phyloP scores from a whole-genome alignment of 1,140 invertebrate genomes.

The Euura lappo region DNA sequence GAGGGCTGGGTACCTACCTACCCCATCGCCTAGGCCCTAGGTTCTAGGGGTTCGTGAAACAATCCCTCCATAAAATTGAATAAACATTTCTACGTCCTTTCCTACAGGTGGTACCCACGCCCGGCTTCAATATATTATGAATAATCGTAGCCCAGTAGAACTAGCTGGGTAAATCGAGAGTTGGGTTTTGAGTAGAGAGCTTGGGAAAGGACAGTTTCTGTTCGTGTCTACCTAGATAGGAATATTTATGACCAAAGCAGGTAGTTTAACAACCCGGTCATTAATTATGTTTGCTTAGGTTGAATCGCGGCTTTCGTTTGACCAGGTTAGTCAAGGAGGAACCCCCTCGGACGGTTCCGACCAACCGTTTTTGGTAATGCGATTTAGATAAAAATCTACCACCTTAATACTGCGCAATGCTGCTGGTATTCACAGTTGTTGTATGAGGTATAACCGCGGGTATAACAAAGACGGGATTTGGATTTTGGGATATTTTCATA shows the following conservation, averaged over 20 bases:
- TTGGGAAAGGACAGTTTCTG: too few relatives aligned
- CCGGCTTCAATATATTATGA: neutral
- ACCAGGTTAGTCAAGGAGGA: neutral
- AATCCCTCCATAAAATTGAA: slow-evolving; percentile 6
- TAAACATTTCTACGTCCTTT: slow-evolving; percentile 1
- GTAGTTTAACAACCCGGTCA: neutral
- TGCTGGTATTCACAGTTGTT: neutral
- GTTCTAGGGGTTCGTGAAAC: neutral
- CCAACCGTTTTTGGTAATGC: neutral
- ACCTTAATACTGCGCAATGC: neutral
- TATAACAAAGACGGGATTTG: neutral
- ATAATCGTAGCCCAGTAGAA: neutral
- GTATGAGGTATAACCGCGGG: neutral
- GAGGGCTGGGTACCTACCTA: neutral
- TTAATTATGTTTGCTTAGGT: slow-evolving; percentile 5
- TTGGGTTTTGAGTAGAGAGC: too few relatives aligned
- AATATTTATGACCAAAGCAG: neutral
- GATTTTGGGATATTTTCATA: neutral
- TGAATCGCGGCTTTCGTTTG: neutral
- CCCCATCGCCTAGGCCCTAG: too few relatives aligned
- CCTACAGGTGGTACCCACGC: neutral
- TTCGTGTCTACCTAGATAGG: neutral
- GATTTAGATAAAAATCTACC: slow-evolving; percentile 5
- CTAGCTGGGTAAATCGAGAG: too few relatives aligned
- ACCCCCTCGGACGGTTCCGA: neutral